Base-by-base conservation (phyloP, 2,797 vertebrate species). In the Spinus olivaceus region DNA sequence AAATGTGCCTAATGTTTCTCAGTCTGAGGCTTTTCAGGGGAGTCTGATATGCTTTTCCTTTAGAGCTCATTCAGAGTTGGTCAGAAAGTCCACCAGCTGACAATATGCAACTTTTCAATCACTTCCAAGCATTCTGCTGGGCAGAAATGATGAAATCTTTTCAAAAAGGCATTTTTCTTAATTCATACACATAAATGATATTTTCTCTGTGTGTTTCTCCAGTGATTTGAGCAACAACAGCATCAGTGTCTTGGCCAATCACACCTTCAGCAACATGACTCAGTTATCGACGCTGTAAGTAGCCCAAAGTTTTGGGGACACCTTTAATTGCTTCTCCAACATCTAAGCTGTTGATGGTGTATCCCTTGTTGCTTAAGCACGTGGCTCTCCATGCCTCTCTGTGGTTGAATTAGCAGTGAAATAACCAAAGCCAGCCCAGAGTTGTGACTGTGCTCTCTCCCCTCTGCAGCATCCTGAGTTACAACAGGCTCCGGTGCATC, bases 141-240 rank as follows among this genome's bases (percentile, higher is more conserved):
- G 51, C 51, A 53, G 32, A 9, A 72, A 61, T 21, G 30, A n/a
- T 23, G 16, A 49, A 46, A 59, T 50, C 33, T 59, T 83, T n/a
- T 2, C 14, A 37, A 35, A 64, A 41, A 27, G 2, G 4, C 23
- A 25, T 30, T 8, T 63, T 84, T 53, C 41, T 49, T 16, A 63
- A 28, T 25, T 46, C 44, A 41, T 69, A 71, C 21, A 9, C 19
- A 16, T 39, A 39, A 83, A 7, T 63, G 1, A 10, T 73, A 22
- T 94, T 82, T 92, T 72, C 65, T 93, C 18, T 81, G 2, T 94
- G 47, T 91, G 33, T 91, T 91, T 95, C 74, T 92, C 66, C 97
- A 99, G 99, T 83, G 99, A 99, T 97, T 97, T 99, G 96, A 99
- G 99, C 98, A 99, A 99, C 98, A 99, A 99, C 98, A 99, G 99